phyloP scores from a whole-genome alignment of 2,888 invertebrate species.

The Acanthosepion esculentum region DNA sequence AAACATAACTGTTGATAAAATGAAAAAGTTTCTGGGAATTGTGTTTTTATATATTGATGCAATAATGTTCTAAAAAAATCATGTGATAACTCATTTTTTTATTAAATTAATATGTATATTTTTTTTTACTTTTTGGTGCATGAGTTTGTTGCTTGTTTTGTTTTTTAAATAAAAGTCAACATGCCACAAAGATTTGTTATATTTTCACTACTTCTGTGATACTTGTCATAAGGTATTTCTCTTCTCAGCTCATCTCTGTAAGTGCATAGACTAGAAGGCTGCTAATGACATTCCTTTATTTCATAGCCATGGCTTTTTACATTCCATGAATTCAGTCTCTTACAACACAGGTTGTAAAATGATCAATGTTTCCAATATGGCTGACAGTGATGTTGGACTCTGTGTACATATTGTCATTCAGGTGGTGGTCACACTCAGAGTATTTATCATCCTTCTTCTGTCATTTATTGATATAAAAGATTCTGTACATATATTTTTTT shows the following conservation, averaged over 20 bases:
- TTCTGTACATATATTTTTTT: background rate
- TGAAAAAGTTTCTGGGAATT: background rate
- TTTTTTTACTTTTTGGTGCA: background rate
- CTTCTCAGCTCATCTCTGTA: background rate
- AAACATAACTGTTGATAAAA: slow-evolving; percentile 38
- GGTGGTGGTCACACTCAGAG: background rate
- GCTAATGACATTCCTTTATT: background rate
- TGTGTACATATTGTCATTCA: background rate
- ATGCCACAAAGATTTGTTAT: background rate
- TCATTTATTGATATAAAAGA: background rate
- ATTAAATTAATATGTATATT: background rate
- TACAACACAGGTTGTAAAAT: background rate
- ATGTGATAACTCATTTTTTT: background rate
- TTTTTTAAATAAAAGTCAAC: background rate
- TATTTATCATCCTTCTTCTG: background rate
- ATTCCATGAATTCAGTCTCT: background rate
- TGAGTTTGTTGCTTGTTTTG: background rate
- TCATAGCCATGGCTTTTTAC: background rate
- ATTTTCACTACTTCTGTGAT: background rate
- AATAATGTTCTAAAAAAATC: slow-evolving; percentile 18
- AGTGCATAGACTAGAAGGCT: background rate
- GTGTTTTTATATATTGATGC: background rate
- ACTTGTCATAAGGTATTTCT: background rate
- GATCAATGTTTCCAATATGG: background rate
- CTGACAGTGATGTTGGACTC: background rate